phyloP scores from a whole-genome alignment of 2,113 vertebrate species.

The Seriola rivoliana region DNA sequence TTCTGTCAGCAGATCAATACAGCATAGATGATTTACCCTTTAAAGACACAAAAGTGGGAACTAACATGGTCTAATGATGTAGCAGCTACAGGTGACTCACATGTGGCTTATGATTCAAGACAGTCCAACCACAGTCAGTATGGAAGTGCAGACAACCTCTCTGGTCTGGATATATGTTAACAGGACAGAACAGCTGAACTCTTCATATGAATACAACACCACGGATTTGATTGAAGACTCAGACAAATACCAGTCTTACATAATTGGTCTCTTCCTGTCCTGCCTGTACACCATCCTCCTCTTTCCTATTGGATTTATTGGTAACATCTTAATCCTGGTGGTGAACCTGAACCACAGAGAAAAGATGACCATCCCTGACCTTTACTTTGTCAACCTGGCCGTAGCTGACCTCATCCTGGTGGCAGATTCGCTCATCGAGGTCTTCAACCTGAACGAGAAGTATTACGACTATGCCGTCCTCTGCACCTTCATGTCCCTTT shows the following conservation, averaged over 20 bases:
- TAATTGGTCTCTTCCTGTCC: conserved; percentile 93
- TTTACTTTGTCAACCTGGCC: conserved; percentile 97
- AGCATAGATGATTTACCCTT: conserved; percentile 73
- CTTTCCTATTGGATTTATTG: conserved; percentile 96
- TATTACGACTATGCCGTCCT: conserved; percentile 96
- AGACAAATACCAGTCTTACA: conserved; percentile 88
- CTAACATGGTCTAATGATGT: conserved; percentile 74
- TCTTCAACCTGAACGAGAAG: conserved; percentile 96
- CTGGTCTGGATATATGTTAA: conserved; percentile 84
- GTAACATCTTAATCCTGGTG: conserved; percentile 95
- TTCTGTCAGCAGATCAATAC: conserved; percentile 64
- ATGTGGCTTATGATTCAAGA: conserved; percentile 66
- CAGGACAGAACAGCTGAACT: conserved; percentile 80
- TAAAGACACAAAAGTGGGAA: conserved; percentile 56
- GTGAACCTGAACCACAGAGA: conserved; percentile 96
- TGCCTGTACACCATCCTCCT: conserved; percentile 96
- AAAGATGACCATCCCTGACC: conserved; percentile 98
- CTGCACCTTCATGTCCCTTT: conserved; percentile 98
- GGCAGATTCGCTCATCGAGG: conserved; percentile 96
- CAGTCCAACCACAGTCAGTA: conserved; percentile 73
- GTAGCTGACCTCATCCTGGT: conserved; percentile 95
- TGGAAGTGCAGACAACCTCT: conserved; percentile 85
- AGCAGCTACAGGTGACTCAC: conserved; percentile 61
- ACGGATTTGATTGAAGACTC: conserved; percentile 79
- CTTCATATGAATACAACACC: conserved; percentile 81